These are phyloP conservation scores for Plectrocnemia conspersa DNA, from an alignment of 1,140 invertebrate species.

Conservation along the genomic window DNA sequence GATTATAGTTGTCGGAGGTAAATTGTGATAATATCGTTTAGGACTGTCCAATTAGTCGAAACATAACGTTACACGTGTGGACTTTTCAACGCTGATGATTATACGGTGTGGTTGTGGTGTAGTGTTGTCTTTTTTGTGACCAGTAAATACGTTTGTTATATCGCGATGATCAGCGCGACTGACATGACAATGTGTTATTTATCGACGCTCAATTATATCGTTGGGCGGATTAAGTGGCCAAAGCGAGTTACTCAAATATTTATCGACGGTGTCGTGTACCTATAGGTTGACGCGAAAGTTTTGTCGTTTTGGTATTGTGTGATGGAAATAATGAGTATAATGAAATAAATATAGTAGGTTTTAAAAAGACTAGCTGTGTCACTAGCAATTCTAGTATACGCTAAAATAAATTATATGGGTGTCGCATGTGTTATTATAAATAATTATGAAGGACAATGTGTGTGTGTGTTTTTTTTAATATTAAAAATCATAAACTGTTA, in stretches of 20 bases:
- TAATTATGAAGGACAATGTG: no score
- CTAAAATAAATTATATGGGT: no score
- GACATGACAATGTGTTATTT: conserved; percentile 21
- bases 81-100: no score
- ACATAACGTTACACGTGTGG: not conserved
- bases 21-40: conserved; percentile 25
- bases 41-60: conserved; percentile 21
- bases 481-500: no score
- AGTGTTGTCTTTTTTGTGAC: not conserved
- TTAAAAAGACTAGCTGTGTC: no score
- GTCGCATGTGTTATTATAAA: no score
- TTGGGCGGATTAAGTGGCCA: conserved; percentile 32
- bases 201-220: conserved; percentile 25
- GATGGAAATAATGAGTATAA: not conserved
- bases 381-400: no score
- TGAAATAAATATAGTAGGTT: no score
- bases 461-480: no score
- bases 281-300: not conserved
- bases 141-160: not conserved
- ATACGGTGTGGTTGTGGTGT: no score
- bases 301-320: not conserved
- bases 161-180: not conserved
- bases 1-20: conserved; percentile 16
- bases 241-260: conserved; percentile 12
- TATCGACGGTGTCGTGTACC: not conserved